phyloP scores from a whole-genome alignment of 2,888 invertebrate genomes.

The Osedax fenrisi region DNA sequence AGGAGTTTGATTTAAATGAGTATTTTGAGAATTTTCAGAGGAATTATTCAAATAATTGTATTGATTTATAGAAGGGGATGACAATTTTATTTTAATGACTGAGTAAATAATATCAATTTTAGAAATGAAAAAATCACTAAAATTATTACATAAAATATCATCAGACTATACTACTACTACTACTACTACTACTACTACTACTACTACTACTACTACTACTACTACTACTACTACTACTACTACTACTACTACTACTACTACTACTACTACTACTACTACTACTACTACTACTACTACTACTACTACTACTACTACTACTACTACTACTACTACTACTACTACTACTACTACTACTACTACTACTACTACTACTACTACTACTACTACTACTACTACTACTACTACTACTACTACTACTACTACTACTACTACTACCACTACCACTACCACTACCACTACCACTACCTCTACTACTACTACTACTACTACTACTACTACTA shows the following conservation, averaged over 20 bases:
- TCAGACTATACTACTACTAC: slow-evolving; percentile 28
- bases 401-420: slow-evolving; percentile 18
- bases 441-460: slow-evolving; percentile 9
- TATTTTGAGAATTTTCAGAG: too few species aligned
- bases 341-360: slow-evolving; percentile 30
- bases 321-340: slow-evolving; percentile 30
- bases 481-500: slow-evolving; percentile 17
- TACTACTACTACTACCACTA: slow-evolving; percentile 12
- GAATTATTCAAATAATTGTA: too few species aligned
- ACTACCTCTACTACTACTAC: slow-evolving; percentile 14
- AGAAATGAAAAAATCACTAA: too few species aligned
- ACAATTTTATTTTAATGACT: too few species aligned
- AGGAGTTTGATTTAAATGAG: too few species aligned
- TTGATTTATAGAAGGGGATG: too few species aligned
- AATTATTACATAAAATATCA: too few species aligned
- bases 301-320: slow-evolving; percentile 30
- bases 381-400: slow-evolving; percentile 19
- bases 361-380: slow-evolving; percentile 30
- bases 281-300: slow-evolving; percentile 30
- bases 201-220: slow-evolving; percentile 30
- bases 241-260: slow-evolving; percentile 30
- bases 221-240: slow-evolving; percentile 30
- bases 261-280: slow-evolving; percentile 30
- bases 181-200: slow-evolving; percentile 30
- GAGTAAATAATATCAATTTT: too few species aligned